Evolutionary conservation across 2,113 vertebrate species (phyloP), one percentile per base, ranked within the genome.

Genomic region (Clarias gariepinus): DNA sequence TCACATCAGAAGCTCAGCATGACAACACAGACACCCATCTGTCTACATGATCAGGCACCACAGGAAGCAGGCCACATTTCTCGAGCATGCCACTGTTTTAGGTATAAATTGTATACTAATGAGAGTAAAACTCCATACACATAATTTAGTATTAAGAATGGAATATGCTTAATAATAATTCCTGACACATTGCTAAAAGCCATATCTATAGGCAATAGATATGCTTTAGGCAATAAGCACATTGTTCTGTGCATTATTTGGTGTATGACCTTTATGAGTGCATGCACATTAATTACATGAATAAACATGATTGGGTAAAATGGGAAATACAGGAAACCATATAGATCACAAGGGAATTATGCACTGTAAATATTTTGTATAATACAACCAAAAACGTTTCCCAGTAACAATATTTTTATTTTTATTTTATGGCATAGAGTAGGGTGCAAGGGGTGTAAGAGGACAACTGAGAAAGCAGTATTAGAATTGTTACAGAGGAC

Each of bases 111-210:
- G 55, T n/a, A 85, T 18, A n/a, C 41, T 16, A 15, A 55, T 55
- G 11, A 55, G n/a, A 18, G 6, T 18, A 78, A 55, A 78, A 55
- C 23, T 57, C 28, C 2, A 55, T 28, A 55, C 16, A 7, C 10
- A 28, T 55, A 3, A 28, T 16, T 76, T 55, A 57, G 52, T 58
- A 78, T 78, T 77, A 41, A 41, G 41, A 41, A 41, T 41, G 7
- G 41, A 41, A 41, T 41, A 41, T 41, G 41, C 41, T 41, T 41
- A 41, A 41, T 41, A 41, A 41, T 41, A 41, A 41, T 41, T 41
- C 63, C 61, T 90, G 87, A 88, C 84, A 86, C 84, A 88, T 82
- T 77, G 52, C 53, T 85, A 81, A 58, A 87, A 85, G 86, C 84
- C 87, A 87, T 80, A 86, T 86, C 86, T 90, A n/a, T n/a, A n/a